Base-by-base conservation (phyloP, 1,140 invertebrate genomes). In the Helicoverpa armigera region DNA sequence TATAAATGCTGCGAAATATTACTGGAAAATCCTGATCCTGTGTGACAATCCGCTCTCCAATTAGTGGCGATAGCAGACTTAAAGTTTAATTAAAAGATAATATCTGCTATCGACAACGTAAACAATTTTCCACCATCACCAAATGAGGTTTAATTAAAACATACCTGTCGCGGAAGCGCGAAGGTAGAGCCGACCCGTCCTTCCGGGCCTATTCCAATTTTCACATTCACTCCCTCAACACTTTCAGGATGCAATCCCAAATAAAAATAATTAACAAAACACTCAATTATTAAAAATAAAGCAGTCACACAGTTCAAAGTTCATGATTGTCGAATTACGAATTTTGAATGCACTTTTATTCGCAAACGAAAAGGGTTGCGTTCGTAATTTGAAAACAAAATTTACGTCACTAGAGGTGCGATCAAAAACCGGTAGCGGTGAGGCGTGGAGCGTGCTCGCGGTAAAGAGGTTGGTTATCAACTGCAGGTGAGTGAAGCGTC, bases 381-480 rank as follows among this genome's bases (percentile, higher is more conserved):
- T 43, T 43, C 35, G 35, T 43, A 14, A 43, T 77, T 77, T 29
- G 58, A 65, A 48, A 60, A 18, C 31, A 78, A 51, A 58, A 50
- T 54, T 29, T 70, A 79, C 76, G 76, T 79, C 76, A 70, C 76
- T 58, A 67, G 75, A 63, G 61, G 75, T 67, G 60, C 51, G 76
- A 83, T 82, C 70, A 61, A 67, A 86, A 87, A 79, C 70, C 69
- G 79, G 65, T 73, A 69, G 69, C 85, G 35, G 79, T 67, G 69
- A 69, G 75, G 63, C 79, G 79, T 72, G 67, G 60, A 80, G 61
- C 78, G 90, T 91, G 88, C 79, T 82, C 82, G 69, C 88, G 79
- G 67, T 81, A 82, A 86, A 74, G 83, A 89, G 86, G 90, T 89
- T 87, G 87, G 87, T 92, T 91, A 93, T 93, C 90, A 92, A 93